Base-by-base conservation (phyloP, 2,888 invertebrate genomes). In the Sphaerophoria taeniata region DNA sequence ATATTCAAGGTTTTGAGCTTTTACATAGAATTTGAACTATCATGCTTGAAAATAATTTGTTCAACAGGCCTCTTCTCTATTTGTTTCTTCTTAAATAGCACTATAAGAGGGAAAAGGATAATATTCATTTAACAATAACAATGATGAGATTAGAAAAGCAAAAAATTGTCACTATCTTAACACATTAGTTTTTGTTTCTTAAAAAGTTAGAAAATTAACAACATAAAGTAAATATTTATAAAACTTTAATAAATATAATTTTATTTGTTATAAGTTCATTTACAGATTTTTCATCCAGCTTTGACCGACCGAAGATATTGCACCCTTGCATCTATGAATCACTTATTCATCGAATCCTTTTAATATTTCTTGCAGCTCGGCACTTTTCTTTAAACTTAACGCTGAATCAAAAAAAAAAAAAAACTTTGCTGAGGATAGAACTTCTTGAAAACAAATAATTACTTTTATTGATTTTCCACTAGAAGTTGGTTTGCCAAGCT, bases 391-490 rank as follows among this genome's bases (percentile, higher is more conserved):
- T 9, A 11, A 11, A 7, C 11, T 43, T 43, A 43, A 11, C 45
- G 47, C 45, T 5, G 33, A 45, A 63, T n/a, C 45, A 31, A 47
- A 45, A 61, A 63, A 5, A 47, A 14, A 61, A 60, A 61, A 60
- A n/a, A 45, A 16, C 73, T 36, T 36, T 6, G 36, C 36, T n/a
- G 16, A 63, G 36, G 24, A 76, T n/a, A 11, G 36, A 56, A 73
- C 73, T 82, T 63, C 73, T 73, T 63, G 56, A 70, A 75, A 51
- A 69, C 69, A 78, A 78, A 83, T 78, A 78, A 78, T 78, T 78
- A 83, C 78, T 83, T 83, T 74, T 83, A 83, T 83, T 83, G 82
- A 83, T 83, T 83, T 83, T 83, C 63, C 69, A 58, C 82, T 83
- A 58, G 56, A 36, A 70, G 78, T 74, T 78, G 61, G 69, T 70